Conservation (phyloP, 2,797 vertebrate species). For the Urocyon cinereoargenteus region DNA sequence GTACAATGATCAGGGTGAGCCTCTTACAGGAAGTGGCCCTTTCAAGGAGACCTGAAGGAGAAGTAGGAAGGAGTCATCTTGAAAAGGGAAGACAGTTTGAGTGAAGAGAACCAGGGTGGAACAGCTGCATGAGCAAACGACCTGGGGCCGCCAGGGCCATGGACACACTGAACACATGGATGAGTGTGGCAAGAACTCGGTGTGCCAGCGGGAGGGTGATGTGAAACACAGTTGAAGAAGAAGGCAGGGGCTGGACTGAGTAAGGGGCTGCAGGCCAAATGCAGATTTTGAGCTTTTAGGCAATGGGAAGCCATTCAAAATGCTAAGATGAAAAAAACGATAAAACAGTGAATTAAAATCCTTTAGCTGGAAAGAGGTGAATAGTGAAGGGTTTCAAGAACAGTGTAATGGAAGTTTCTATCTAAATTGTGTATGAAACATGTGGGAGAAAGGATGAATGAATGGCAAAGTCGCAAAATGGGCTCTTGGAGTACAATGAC, state of each 20-base stretch:
- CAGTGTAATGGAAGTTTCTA: neutral
- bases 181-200: neutral
- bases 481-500: neutral
- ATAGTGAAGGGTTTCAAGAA: conserved; percentile 56
- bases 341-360: conserved; percentile 44
- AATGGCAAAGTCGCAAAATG: conserved; percentile 39
- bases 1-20: neutral
- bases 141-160: too few relatives aligned
- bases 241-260: neutral
- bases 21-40: neutral
- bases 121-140: neutral
- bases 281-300: neutral
- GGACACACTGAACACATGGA: neutral
- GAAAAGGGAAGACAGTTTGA: neutral
- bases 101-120: neutral
- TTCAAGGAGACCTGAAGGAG: neutral
- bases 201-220: neutral
- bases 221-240: neutral
- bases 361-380: conserved; percentile 50
- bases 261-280: neutral
- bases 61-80: neutral
- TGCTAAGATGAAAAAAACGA: neutral
- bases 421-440: conserved; percentile 31
- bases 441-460: neutral
- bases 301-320: conserved; percentile 31